Conservation (phyloP, 2,113 vertebrate species). For the Neogobius melanostomus region DNA sequence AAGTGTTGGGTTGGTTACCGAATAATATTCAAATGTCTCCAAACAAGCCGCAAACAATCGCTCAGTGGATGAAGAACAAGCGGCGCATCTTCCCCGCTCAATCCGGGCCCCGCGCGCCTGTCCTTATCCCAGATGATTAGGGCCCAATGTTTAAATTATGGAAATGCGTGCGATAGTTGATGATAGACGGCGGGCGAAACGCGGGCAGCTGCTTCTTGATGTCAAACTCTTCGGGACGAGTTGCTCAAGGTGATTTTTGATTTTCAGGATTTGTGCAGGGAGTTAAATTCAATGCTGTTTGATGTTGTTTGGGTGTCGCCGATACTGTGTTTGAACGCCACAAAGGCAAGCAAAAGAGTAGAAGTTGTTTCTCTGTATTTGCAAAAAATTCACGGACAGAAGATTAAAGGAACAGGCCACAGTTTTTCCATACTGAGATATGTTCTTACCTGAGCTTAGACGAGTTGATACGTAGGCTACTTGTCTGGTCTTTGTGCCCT, state of each 20-base stretch:
- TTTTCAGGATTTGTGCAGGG: too few relatives aligned
- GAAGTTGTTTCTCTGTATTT: too few relatives aligned
- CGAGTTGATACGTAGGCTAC: too few relatives aligned
- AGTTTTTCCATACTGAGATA: too few relatives aligned
- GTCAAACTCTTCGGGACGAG: neutral
- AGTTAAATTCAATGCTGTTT: too few relatives aligned
- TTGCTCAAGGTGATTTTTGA: neutral
- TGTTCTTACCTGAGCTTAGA: too few relatives aligned
- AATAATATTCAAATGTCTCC: slow-evolving; percentile 62
- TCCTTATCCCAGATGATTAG: slow-evolving; percentile 43
- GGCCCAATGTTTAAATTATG: slow-evolving; percentile 56
- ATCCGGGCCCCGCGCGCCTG: slow-evolving; percentile 34
- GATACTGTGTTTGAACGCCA: too few relatives aligned
- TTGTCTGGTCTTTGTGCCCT: too few relatives aligned
- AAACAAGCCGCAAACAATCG: slow-evolving; percentile 42
- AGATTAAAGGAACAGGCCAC: too few relatives aligned
- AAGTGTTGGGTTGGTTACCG: slow-evolving; percentile 62
- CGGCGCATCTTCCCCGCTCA: slow-evolving; percentile 38
- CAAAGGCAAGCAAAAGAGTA: too few relatives aligned
- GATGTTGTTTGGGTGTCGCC: too few relatives aligned
- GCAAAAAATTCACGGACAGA: too few relatives aligned
- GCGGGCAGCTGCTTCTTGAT: slow-evolving; percentile 14
- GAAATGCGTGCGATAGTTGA: slow-evolving; percentile 32
- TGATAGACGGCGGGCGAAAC: neutral
- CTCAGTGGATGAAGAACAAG: slow-evolving; percentile 35